Percentiles rank a stretch among this genome's conserved stretches.
phyloP scores from a whole-genome alignment of 1,140 invertebrate species.

The Portunus trituberculatus region DNA sequence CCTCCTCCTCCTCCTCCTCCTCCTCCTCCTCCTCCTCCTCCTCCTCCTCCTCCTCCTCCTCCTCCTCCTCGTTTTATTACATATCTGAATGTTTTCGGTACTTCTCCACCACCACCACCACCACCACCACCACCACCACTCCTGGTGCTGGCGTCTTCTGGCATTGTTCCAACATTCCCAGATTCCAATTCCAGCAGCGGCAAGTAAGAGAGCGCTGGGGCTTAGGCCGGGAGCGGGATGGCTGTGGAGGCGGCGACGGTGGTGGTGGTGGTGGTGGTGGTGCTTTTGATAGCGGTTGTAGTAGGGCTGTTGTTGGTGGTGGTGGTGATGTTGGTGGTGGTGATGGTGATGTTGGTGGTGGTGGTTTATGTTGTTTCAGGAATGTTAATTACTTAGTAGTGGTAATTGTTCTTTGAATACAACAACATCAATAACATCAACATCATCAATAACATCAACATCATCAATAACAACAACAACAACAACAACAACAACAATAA shows the following conservation, averaged over 20 bases:
- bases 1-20: no score
- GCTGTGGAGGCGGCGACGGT: neutral
- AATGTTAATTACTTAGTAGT: neutral
- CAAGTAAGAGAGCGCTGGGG: neutral
- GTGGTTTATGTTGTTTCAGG: neutral
- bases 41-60: no score
- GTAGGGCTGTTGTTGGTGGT: neutral
- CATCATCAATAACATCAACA: no score
- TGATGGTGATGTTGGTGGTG: neutral
- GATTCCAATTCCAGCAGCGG: slow-evolving; percentile 50
- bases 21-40: no score
- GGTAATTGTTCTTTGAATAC: no score
- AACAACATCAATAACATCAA: no score
- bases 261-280: neutral
- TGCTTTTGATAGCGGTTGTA: neutral
- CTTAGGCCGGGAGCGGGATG: neutral
- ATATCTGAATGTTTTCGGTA: neutral
- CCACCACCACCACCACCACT: neutral
- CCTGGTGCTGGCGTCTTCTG: slow-evolving; percentile 42
- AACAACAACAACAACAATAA: no score
- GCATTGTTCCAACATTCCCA: slow-evolving; percentile 57
- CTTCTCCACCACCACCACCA: neutral
- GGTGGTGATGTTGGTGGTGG: neutral
- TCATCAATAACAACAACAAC: no score
- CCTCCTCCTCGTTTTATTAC: neutral